Evolutionary conservation across 1,140 invertebrate genomes (phyloP), one percentile per base, ranked within the genome.

Genomic region (Aphelinus atriplicis): DNA sequence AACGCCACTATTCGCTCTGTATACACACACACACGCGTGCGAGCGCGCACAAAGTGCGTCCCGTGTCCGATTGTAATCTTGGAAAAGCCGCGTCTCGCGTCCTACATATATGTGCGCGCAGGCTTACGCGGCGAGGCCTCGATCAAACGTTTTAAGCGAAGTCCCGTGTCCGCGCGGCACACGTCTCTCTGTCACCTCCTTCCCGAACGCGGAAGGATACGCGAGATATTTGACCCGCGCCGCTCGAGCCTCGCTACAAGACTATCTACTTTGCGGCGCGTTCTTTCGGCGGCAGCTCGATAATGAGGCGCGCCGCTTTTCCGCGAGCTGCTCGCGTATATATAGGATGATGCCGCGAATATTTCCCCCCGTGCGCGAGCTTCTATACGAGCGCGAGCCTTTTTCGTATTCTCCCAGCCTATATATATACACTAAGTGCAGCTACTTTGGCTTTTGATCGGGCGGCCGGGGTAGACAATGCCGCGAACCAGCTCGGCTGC

Each of bases 131-230:
- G 57, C 47, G 58, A n/a, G 48, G 48, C 48, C 48, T 42, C 57
- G 53, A 7, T 42, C 50, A 42, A 26, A 26, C 56, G 45, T 56
- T 73, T 66, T 66, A 73, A 66, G 48, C 47, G 72, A 60, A 62
- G 56, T 60, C 68, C 64, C 51, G 51, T 46, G 64, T 68, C 9
- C 63, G 48, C 43, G 4, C 47, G 45, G 48, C 43, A 43, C 58
- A 58, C 57, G 26, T 26, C 26, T 26, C 26, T 26, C 26, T 64
- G 10, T 60, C 43, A 26, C 50, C 51, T n/a, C 9, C 2, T 10
- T 48, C 60, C 55, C 67, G 60, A 69, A 70, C 53, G 68, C 57
- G 58, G 68, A 70, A 70, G 68, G 68, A 70, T 70, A 43, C 26
- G 26, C 48, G 3, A 46, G 48, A 46, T 47, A 46, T 45, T 56